These are phyloP conservation scores for Bungarus multicinctus DNA, from an alignment of 2,113 vertebrate genomes.

Conservation along the genomic window DNA sequence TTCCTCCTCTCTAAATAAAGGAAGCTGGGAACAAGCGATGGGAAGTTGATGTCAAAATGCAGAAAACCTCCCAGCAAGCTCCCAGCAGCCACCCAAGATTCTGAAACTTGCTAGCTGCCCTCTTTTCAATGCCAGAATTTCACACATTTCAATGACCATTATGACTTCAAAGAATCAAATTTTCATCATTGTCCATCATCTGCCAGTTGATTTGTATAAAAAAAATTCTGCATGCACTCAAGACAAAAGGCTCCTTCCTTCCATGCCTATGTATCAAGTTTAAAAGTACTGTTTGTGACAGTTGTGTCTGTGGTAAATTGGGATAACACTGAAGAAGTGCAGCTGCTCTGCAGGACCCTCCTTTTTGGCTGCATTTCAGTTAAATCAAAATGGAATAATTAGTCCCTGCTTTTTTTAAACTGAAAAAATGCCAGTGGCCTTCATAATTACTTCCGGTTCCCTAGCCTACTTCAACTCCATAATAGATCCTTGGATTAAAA, in stretches of 20 bases:
- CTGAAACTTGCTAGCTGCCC: conserved; percentile 80
- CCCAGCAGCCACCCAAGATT: conserved; percentile 90
- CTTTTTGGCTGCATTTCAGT: conserved; percentile 77
- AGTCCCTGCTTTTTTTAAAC: conserved; percentile 78
- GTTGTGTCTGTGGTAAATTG: conserved; percentile 83
- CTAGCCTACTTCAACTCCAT: conserved; percentile 87
- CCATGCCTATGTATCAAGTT: conserved; percentile 77
- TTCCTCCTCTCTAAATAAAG: conserved; percentile 64
- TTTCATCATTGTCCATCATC: conserved; percentile 97
- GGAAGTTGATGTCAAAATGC: conserved; percentile 92
- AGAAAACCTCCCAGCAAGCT: conserved; percentile 92
- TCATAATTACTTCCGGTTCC: conserved; percentile 89
- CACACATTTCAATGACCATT: conserved; percentile 98
- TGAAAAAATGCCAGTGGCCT: conserved; percentile 77
- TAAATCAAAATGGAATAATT: conserved; percentile 80
- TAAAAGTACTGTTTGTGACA: conserved; percentile 77
- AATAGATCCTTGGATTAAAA: conserved; percentile 76
- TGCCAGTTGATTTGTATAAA: conserved; percentile 90
- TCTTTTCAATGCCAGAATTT: conserved; percentile 94
- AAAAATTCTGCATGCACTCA: conserved; percentile 80
- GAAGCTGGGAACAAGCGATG: conserved; percentile 88
- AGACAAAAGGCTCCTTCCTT: conserved; percentile 85
- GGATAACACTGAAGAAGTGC: conserved; percentile 77
- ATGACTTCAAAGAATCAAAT: conserved; percentile 99
- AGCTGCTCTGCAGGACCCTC: conserved; percentile 77